phyloP scores from a whole-genome alignment of 2,797 vertebrate species.

The Coregonus suidteri region DNA sequence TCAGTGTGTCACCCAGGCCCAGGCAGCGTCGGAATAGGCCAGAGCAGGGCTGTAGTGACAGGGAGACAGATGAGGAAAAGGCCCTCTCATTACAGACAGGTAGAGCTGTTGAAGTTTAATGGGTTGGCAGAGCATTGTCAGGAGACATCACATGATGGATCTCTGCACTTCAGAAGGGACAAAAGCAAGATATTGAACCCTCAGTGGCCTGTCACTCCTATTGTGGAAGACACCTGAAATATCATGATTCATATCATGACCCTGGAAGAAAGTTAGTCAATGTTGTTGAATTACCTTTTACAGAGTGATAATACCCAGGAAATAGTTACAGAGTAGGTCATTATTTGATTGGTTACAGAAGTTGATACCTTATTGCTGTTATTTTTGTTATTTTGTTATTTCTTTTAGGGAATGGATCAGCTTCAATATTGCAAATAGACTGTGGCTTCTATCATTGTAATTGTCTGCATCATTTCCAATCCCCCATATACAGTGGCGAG shows the following conservation, averaged over 20 bases:
- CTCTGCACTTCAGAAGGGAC: conserved; percentile 11
- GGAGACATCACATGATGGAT: neutral
- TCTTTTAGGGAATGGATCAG: no score
- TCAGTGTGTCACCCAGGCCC: conserved; percentile 3
- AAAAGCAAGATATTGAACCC: neutral
- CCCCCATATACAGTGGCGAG: no score
- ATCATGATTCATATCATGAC: neutral
- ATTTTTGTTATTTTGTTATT: no score
- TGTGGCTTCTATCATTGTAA: no score
- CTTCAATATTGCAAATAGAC: no score
- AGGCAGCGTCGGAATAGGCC: no score
- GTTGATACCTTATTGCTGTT: neutral
- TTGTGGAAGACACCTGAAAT: neutral
- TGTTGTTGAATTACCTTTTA: neutral
- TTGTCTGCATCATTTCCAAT: no score
- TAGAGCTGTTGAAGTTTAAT: neutral
- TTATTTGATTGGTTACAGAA: neutral
- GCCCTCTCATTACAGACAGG: conserved; percentile 19
- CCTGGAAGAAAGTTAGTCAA: neutral
- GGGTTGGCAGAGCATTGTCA: neutral
- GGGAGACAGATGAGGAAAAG: conserved; percentile 13
- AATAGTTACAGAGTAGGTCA: neutral
- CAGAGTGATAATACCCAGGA: neutral
- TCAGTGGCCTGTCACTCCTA: neutral
- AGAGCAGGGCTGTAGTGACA: neutral